Evolutionary conservation across 1,140 invertebrate species (phyloP), one percentile per base, ranked within the genome.

Genomic region (Limonius californicus): DNA sequence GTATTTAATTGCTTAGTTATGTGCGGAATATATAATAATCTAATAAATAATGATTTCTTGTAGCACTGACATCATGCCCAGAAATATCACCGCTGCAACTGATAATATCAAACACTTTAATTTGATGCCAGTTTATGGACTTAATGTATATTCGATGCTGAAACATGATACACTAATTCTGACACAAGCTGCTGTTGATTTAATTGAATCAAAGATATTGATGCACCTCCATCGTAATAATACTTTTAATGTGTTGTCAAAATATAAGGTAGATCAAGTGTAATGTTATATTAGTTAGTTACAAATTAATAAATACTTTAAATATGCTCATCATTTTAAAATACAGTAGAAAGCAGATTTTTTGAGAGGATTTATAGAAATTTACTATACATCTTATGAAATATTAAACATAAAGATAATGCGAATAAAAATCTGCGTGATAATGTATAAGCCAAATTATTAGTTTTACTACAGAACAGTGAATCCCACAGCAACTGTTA

Each of bases 91-190:
- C 47, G 70, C 86, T 18, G 95, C 95, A 2, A 86, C 87, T 14
- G 86, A 92, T 68, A 58, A 74, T 4, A 81, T 97, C 20, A 84
- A 84, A 58, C 88, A 94, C 72, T 85, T 96, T 2, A 98, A 95
- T 79, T 77, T 98, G n/a, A 96, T 98, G 92, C 96, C 97, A 21
- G 86, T 89, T 39, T 98, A 97, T 83, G 94, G 89, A 14, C 76
- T 92, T 1, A 91, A 91, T 78, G 88, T 90, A 0, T 89, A 90
- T 69, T 97, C 84, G 75, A 97, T 99, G 92, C 75, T 99, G 30
- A 99, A 99, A 81, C 92, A 99, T 79, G 88, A 95, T 61, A 98
- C 96, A 0, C 74, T 99, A 12, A 88, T 99, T 1, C 74, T 99
- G 0, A 98, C 97, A 1, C 77, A 89, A 66, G 80, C 83, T 47